Conservation (phyloP, 2,888 invertebrate genomes). For the Drosophila nr. medialis region DNA sequence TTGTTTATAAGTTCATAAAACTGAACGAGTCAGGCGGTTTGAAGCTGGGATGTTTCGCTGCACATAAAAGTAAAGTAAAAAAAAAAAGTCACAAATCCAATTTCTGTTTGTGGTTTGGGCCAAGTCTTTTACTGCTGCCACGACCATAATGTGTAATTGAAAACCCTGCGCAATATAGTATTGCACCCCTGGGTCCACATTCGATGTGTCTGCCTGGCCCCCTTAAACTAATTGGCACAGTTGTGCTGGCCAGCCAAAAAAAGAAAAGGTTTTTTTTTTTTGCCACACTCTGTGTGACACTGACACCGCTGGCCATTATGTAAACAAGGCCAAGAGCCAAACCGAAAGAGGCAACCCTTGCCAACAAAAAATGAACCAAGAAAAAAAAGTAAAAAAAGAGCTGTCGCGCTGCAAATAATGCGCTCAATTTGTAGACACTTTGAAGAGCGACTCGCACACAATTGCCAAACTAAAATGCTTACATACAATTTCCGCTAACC, state of each 20-base stretch:
- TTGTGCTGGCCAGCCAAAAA: conserved; percentile 32
- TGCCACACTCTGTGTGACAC: conserved; percentile 41
- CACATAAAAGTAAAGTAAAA: conserved; percentile 51
- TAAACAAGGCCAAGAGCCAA: conserved; percentile 56
- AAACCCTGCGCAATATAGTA: conserved; percentile 80
- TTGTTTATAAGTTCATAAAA: conserved; percentile 85
- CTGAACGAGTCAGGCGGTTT: conserved; percentile 77
- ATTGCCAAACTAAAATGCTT: conserved; percentile 75
- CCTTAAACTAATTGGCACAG: conserved; percentile 63
- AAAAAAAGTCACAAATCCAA: conserved; percentile 79
- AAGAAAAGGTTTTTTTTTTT: conserved; percentile 3
- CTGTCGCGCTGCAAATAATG: conserved; percentile 55
- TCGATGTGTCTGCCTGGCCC: conserved; percentile 26
- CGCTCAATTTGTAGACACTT: conserved; percentile 62
- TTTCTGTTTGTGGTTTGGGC: conserved; percentile 63
- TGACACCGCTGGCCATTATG: conserved; percentile 54
- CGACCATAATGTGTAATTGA: conserved; percentile 83
- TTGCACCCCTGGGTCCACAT: conserved; percentile 77
- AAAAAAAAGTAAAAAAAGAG: conserved; percentile 16
- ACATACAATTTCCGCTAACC: conserved; percentile 68
- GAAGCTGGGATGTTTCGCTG: conserved; percentile 4
- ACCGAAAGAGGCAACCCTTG: conserved; percentile 34
- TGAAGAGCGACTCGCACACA: conserved; percentile 53
- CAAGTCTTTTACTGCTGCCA: conserved; percentile 43
- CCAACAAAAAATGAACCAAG: conserved; percentile 17